Evolutionary conservation across 64 coral and sea anemone species (phyloP).

Genomic region (Montipora capricornis): DNA sequence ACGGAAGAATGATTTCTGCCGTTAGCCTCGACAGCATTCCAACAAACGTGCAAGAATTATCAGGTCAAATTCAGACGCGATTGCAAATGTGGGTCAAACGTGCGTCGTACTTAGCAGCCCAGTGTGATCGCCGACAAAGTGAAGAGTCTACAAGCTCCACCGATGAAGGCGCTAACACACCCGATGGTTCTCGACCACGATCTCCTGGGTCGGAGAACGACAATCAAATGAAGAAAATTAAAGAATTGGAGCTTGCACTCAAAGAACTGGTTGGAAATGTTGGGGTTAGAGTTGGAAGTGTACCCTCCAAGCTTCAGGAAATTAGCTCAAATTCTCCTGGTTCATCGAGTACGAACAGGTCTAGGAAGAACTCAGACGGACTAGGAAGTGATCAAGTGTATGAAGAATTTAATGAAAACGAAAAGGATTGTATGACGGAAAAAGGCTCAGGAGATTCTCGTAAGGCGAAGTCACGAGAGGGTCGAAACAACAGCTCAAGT

Average conservation of each 20-base stretch:
- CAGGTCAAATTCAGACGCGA: conserved; percentile 26
- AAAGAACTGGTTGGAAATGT: conserved; percentile 43
- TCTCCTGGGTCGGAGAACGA: background rate
- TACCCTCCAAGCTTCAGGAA: background rate
- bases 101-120: background rate
- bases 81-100: conserved; percentile 45
- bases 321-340: background rate
- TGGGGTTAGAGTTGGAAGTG: conserved; percentile 3
- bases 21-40: conserved; percentile 6
- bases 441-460: background rate
- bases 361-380: conserved; percentile 1
- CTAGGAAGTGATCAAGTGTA: conserved; percentile 12
- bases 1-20: background rate
- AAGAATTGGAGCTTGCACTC: conserved; percentile 39
- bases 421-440: background rate
- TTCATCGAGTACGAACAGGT: conserved; percentile 6
- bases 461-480: background rate
- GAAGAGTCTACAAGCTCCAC: conserved; percentile 36
- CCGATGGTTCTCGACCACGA: conserved; percentile 1
- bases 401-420: conserved; percentile 21
- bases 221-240: conserved; percentile 31
- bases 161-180: conserved; percentile 10
- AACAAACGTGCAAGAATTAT: conserved; percentile 10
- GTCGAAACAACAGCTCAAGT: background rate
- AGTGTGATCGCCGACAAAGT: background rate